Conservation (phyloP, 2,113 vertebrate genomes). For the Indicator indicator region DNA sequence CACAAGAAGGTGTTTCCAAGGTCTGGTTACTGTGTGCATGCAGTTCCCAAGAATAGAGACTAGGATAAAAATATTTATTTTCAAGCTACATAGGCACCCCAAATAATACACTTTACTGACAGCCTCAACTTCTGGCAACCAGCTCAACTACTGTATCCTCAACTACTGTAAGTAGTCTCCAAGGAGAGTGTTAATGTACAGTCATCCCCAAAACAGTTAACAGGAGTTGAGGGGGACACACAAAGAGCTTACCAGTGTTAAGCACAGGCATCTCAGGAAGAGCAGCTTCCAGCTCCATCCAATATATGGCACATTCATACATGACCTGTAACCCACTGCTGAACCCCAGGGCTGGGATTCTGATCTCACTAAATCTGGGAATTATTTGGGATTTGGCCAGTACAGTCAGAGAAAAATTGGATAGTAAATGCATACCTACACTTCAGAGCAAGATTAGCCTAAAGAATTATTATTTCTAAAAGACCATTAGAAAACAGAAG, state of each 20-base stretch:
- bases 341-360: neutral
- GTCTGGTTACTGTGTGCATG: neutral
- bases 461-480: slow-evolving; percentile 1
- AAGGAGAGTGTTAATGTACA: neutral
- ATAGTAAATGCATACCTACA: neutral
- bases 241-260: neutral
- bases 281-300: neutral
- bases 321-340: neutral
- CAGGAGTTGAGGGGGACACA: neutral
- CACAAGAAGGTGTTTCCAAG: neutral
- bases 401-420: neutral
- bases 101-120: neutral
- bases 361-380: slow-evolving; percentile 22
- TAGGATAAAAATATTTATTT: neutral
- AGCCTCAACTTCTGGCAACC: neutral
- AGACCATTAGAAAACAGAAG: neutral
- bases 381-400: slow-evolving; percentile 35
- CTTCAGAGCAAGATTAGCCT: neutral
- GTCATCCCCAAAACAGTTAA: neutral
- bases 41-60: neutral
- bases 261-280: neutral
- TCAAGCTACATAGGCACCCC: neutral
- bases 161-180: slow-evolving; percentile 29
- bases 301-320: neutral
- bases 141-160: neutral